phyloP scores from a whole-genome alignment of 2,113 vertebrate species.

The Xenopus laevis region DNA sequence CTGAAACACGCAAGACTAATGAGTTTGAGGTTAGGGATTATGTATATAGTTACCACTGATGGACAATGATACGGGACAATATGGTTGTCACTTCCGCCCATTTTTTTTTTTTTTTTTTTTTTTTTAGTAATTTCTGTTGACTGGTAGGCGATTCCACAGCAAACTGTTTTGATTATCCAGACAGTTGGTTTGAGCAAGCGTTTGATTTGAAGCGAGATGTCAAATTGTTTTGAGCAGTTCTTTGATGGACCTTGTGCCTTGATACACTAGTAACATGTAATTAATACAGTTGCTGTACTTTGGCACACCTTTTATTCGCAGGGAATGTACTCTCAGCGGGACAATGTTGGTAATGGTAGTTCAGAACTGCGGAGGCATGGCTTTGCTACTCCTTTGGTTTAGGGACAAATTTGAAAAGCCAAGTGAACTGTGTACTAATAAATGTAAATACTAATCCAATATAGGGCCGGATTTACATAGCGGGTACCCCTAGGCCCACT shows the following conservation, averaged over 20 bases:
- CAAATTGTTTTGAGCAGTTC: constrained; percentile 38
- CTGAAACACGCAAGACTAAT: constrained; percentile 72
- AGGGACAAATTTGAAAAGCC: too few species aligned
- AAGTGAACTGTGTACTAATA: too few species aligned
- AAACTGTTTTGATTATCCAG: constrained; percentile 11
- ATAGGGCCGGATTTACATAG: too few species aligned
- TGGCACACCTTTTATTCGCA: not conserved
- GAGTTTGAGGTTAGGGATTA: constrained; percentile 69
- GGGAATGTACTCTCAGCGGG: too few species aligned
- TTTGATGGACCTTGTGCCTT: constrained; percentile 28
- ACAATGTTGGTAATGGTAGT: too few species aligned
- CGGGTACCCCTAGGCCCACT: too few species aligned
- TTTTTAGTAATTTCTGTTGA: not conserved
- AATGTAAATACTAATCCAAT: too few species aligned
- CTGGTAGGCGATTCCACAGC: constrained; percentile 3
- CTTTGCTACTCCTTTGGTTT: too few species aligned
- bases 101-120: not conserved
- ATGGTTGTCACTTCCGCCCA: not conserved
- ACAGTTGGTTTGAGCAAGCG: constrained; percentile 6
- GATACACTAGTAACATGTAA: constrained; percentile 37
- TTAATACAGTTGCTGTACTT: constrained; percentile 30
- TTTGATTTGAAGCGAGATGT: constrained; percentile 25
- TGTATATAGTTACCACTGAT: constrained; percentile 59
- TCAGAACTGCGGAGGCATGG: too few species aligned
- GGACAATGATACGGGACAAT: constrained; percentile 50